Base-by-base conservation (phyloP, 2,113 vertebrate genomes). In the Egretta garzetta region DNA sequence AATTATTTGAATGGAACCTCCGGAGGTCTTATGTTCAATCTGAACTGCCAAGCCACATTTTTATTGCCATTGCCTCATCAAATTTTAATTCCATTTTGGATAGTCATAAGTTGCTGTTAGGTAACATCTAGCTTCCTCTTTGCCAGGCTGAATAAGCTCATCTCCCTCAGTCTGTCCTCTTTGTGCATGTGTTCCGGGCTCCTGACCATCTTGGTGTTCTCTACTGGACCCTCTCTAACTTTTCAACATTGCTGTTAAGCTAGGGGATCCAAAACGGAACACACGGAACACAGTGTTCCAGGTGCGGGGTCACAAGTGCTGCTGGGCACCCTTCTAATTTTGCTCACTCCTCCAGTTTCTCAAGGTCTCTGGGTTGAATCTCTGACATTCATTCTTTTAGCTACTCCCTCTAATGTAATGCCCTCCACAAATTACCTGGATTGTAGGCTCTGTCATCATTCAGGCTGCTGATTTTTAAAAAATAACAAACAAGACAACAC, bases 161-260 rank as follows among this genome's bases (percentile, higher is more conserved):
- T 0, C 5, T 71, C 58, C 8, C 7, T 53, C 47, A 76, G 0
- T 59, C 30, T 58, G 14, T 62, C 2, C 0, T 77, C 20, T 67
- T 45, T 79, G 33, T 63, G 18, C 6, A 1, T 14, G 30, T 83
- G 8, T 6, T 63, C 35, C 75, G 27, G 15, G 8, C 18, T 28
- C 8, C 3, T 91, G 10, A 39, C 37, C 8, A 10, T 43, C 33
- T 23, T 66, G 26, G 28, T 82, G 35, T 33, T 56, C 32, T 43
- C 13, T 45, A 1, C 9, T 43, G n/a, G 33, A 58, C 23, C 15
- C 3, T 56, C 10, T 74, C 30, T 67, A 11, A 20, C 75, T 88
- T 85, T 81, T 75, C 35, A 82, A 18, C 2, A 41, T 41, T 13
- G 39, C 39, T 41, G 39, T 41, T 41, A 41, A 41, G 39, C 39